A percentile compares a stretch with the other conserved stretches of the same genome.
Conservation (phyloP, 2,888 invertebrate genomes). For the Osedax fenrisi region DNA sequence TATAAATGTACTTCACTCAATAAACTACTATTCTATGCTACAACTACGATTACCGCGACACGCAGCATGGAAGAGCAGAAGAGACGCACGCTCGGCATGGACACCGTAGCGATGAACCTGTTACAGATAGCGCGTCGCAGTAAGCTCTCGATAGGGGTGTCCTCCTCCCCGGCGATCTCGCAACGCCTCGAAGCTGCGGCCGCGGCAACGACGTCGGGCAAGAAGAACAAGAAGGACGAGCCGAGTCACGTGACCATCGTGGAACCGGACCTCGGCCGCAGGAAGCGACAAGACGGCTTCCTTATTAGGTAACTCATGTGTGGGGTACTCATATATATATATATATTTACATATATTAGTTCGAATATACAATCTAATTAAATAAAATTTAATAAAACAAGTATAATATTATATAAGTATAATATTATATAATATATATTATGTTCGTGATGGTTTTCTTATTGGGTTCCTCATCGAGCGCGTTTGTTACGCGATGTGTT, state of each 20-base stretch:
- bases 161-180: background rate
- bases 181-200: background rate
- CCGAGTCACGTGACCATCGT: background rate
- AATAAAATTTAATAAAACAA: background rate
- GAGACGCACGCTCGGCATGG: background rate
- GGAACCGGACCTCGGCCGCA: background rate
- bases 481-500: no score
- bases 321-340: no score
- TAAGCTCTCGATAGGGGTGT: background rate
- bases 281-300: background rate
- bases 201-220: background rate
- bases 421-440: background rate
- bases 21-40: no score
- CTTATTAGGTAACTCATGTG: background rate
- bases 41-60: no score
- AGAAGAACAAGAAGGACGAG: background rate
- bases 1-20: no score
- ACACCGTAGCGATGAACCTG: background rate
- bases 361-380: background rate
- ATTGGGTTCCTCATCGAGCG: no score
- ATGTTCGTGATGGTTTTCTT: no score
- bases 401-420: background rate
- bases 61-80: background rate
- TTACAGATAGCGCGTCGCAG: no score
- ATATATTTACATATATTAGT: background rate